Percentiles rank a stretch among this genome's conserved stretches.
These are phyloP conservation scores for Zosterops hypoxanthus DNA, from an alignment of 2,113 vertebrate species.

Conservation along the genomic window DNA sequence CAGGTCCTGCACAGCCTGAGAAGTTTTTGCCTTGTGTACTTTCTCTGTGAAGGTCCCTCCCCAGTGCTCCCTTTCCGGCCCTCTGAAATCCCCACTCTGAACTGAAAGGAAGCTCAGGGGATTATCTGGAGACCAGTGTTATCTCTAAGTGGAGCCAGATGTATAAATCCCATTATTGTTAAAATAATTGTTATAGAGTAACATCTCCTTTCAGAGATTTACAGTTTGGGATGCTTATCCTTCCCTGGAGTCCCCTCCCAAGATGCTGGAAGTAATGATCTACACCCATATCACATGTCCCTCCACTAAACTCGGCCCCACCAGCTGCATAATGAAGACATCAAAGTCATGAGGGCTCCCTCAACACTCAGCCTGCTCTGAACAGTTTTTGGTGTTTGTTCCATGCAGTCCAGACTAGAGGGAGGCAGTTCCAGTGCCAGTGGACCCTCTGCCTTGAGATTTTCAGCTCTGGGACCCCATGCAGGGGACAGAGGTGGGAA, in stretches of 20 bases:
- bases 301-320: neutral
- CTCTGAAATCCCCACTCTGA: neutral
- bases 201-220: neutral
- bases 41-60: neutral
- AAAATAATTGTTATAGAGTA: neutral
- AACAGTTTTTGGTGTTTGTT: neutral
- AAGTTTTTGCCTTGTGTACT: neutral
- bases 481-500: neutral
- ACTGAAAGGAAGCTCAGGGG: neutral
- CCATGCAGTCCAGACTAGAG: neutral
- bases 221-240: neutral
- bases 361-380: neutral
- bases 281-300: neutral
- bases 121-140: neutral
- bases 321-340: neutral
- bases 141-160: neutral
- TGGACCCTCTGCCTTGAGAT: neutral
- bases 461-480: neutral
- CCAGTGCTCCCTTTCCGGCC: neutral
- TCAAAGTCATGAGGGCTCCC: neutral
- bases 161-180: neutral
- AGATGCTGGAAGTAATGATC: neutral
- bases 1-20: neutral
- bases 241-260: neutral
- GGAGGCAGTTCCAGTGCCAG: neutral